Evolutionary conservation across 2,888 invertebrate species (phyloP).

Genomic region (Brachylomia viminalis): DNA sequence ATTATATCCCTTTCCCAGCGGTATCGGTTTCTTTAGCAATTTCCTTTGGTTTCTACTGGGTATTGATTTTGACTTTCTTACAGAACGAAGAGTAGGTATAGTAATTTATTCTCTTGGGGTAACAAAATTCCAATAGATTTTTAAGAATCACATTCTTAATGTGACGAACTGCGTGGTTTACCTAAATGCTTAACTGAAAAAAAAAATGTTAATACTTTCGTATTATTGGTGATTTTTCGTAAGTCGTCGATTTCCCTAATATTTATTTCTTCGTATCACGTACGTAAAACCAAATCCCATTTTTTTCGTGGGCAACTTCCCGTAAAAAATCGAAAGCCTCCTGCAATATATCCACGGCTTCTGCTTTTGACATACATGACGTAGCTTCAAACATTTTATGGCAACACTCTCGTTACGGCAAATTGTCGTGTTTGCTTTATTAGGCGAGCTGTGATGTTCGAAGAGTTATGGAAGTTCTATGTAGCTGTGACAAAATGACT

Average conservation of each 20-base stretch:
- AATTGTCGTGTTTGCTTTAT: constrained; percentile 64
- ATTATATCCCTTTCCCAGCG: not conserved
- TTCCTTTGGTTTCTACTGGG: no score
- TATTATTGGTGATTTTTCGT: no score
- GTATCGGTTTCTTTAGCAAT: not conserved
- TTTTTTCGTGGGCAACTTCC: constrained; percentile 50
- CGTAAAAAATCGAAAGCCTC: constrained; percentile 50
- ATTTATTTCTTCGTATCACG: constrained; percentile 3
- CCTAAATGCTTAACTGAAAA: no score
- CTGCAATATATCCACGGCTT: constrained; percentile 48
- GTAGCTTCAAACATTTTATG: constrained; percentile 59
- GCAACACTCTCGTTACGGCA: constrained; percentile 53
- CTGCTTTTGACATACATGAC: constrained; percentile 60
- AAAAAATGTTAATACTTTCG: no score
- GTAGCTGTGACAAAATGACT: not conserved
- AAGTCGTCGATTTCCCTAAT: no score
- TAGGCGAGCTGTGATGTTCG: constrained; percentile 19
- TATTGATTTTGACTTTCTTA: not conserved
- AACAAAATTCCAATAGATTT: not conserved
- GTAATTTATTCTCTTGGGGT: not conserved
- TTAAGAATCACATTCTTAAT: not conserved
- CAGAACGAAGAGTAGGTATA: not conserved
- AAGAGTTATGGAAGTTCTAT: constrained; percentile 13
- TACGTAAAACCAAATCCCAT: constrained; percentile 14
- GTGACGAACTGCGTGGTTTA: not conserved